phyloP scores from a whole-genome alignment of 2,113 vertebrate species.

The Thomomys bottae region DNA sequence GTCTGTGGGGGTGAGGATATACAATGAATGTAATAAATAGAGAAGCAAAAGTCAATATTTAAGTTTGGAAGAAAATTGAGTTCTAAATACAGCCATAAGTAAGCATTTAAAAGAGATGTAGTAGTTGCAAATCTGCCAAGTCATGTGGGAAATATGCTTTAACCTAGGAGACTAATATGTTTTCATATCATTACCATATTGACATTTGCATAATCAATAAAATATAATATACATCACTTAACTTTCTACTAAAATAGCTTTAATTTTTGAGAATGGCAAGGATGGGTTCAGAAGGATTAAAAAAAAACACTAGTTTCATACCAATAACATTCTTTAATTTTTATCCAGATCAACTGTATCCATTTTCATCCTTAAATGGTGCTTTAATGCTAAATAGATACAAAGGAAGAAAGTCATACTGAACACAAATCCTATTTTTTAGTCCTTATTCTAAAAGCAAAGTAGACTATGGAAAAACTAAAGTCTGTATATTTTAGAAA shows the following conservation, averaged over 20 bases:
- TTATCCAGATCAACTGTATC: not conserved
- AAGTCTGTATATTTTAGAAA: not conserved
- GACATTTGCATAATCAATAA: constrained; percentile 37
- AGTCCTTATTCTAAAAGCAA: not conserved
- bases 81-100: not conserved
- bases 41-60: constrained; percentile 1
- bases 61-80: not conserved
- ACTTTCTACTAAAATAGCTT: constrained; percentile 17
- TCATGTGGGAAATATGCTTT: constrained; percentile 40
- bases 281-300: not conserved
- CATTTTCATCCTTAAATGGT: not conserved
- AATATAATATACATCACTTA: not conserved
- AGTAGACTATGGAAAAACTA: not conserved
- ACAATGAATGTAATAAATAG: constrained; percentile 7
- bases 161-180: not conserved
- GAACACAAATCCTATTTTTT: not conserved
- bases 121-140: not conserved
- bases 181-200: constrained; percentile 34
- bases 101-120: not conserved
- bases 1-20: not conserved
- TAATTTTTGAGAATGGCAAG: constrained; percentile 1
- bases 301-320: not conserved
- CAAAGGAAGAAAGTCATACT: not conserved
- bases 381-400: not conserved
- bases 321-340: not conserved